Base-by-base conservation (phyloP, 2,113 vertebrate genomes). In the Lagopus leucura region DNA sequence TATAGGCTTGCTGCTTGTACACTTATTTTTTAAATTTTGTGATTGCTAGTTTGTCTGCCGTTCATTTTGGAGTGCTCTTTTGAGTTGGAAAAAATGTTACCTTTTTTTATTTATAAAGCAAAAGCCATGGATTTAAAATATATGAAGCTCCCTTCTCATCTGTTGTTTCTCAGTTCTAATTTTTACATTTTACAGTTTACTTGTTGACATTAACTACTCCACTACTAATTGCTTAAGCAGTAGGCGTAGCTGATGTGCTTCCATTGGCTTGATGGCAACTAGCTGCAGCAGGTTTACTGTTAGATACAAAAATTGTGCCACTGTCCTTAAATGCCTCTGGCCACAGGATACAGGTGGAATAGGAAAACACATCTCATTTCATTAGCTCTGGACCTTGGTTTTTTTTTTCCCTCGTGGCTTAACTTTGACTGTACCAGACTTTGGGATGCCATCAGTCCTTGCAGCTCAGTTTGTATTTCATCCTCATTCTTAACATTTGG, bases 251-350 rank as follows among this genome's bases (percentile, higher is more conserved):
- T 89, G 32, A 13, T 4, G 7, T 64, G 63, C 43, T 79, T 87
- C 40, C 38, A 5, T 54, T 82, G 71, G 20, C 24, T 61, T 0
- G 3, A 64, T 40, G 66, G 20, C 43, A 38, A 38, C 14, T 78
- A 0, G 36, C 61, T 55, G 15, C 5, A 4, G 6, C 0, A 3
- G 42, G 34, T 32, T 86, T 78, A 18, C 61, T 57, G 27, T 70
- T 28, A 52, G 36, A 13, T 67, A 38, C 12, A 21, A 32, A 36
- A 43, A 24, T 79, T 0, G 0, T 76, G 22, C 10, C 13, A 4
- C 6, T 61, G 36, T 74, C 28, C 38, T 77, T 83, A 40, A 48
- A 50, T 2, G 2, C 17, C 10, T 71, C 36, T 87, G 55, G 11
- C 11, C 38, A 16, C 48, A 66, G 43, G 15, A 54, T 42, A 8